Evolutionary conservation across 2,113 vertebrate species (phyloP).

Genomic region (Psilopsiagon aurifrons): DNA sequence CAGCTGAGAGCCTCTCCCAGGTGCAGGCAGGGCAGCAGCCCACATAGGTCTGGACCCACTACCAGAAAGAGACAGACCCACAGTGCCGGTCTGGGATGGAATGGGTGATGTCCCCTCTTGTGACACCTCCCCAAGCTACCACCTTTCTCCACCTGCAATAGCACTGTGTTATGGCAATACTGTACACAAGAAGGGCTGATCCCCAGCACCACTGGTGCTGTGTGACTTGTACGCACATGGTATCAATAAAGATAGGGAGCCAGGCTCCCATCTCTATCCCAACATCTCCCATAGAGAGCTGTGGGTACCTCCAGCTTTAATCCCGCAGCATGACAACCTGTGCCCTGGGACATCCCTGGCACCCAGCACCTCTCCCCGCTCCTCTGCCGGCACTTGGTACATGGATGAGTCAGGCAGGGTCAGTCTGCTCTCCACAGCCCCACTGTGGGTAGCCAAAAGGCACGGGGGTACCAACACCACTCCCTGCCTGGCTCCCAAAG

Average conservation of each 20-base stretch:
- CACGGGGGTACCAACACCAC: accelerated
- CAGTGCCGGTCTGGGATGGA: not conserved
- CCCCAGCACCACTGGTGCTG: accelerated
- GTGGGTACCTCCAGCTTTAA: not conserved
- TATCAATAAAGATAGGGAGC: accelerated
- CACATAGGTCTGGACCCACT: accelerated
- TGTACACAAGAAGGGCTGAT: not conserved
- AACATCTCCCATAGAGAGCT: accelerated
- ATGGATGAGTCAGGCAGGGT: not conserved
- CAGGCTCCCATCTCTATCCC: not conserved
- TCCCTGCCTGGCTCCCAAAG: not conserved
- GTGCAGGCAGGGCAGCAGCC: accelerated
- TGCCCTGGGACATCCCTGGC: not conserved
- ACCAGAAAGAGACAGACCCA: not conserved
- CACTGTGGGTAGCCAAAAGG: accelerated
- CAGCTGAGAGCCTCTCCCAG: not conserved
- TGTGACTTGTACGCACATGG: accelerated
- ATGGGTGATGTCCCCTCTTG: accelerated
- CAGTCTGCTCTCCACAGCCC: not conserved
- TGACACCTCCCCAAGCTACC: accelerated
- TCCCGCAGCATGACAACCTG: accelerated
- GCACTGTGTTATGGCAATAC: accelerated
- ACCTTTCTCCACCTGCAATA: not conserved
- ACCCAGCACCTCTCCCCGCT: not conserved
- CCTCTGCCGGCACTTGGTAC: accelerated